These are phyloP conservation scores for Watsonalla binaria DNA, from an alignment of 2,888 invertebrate species.

Conservation along the genomic window DNA sequence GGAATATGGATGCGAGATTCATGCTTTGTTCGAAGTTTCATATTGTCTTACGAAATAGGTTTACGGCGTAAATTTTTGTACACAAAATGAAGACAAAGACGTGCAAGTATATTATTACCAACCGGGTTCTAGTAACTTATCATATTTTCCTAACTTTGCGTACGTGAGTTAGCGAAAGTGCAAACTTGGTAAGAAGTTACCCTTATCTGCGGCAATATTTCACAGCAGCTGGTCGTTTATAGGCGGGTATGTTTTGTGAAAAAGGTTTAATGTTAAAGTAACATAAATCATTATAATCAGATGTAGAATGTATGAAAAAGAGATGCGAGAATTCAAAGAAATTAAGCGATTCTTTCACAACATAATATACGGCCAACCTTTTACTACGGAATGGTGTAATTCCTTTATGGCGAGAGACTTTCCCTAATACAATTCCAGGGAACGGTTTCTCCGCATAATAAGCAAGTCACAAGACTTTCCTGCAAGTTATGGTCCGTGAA, in stretches of 20 bases:
- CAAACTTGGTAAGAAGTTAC: background rate
- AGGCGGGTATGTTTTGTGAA: conserved; percentile 18
- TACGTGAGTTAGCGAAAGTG: background rate
- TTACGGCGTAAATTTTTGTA: too few species aligned
- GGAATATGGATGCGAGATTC: too few species aligned
- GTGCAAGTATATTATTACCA: too few species aligned
- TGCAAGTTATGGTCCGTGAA: conserved; percentile 11
- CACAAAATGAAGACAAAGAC: too few species aligned
- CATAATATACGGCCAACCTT: too few species aligned
- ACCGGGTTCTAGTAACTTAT: background rate
- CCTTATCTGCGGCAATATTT: conserved; percentile 1
- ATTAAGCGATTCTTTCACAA: too few species aligned
- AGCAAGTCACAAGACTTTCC: conserved; percentile 1
- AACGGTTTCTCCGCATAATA: conserved; percentile 7
- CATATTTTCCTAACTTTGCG: background rate
- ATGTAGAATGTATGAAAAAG: background rate
- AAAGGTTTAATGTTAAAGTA: conserved; percentile 29
- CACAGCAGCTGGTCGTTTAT: background rate
- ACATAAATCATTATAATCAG: conserved; percentile 33
- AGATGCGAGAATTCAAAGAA: too few species aligned
- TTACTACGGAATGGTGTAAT: too few species aligned
- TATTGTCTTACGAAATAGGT: too few species aligned
- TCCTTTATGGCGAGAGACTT: too few species aligned
- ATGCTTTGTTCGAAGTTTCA: too few species aligned
- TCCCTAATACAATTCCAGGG: background rate